These are phyloP conservation scores for Phasia obesa DNA, from an alignment of 2,888 invertebrate species.

Conservation along the genomic window DNA sequence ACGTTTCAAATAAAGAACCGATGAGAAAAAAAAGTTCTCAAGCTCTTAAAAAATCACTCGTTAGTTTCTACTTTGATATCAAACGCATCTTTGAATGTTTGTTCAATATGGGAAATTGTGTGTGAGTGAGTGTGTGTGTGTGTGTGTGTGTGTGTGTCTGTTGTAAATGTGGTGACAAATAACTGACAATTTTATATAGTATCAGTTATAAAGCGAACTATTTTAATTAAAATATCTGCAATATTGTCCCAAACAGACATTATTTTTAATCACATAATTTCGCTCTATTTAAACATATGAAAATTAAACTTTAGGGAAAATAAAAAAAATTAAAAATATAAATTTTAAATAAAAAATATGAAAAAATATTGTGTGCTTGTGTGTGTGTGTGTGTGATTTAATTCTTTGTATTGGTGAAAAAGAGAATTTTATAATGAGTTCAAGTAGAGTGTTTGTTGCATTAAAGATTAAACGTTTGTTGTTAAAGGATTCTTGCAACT, in stretches of 20 bases:
- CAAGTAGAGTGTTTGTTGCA: too few species aligned
- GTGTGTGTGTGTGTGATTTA: too few species aligned
- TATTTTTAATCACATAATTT: neutral
- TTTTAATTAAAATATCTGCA: constrained; percentile 2
- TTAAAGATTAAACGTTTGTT: too few species aligned
- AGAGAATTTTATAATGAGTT: neutral
- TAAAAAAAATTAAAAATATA: neutral
- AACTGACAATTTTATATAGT: neutral
- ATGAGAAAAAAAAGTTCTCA: too few species aligned
- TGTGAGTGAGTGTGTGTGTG: too few species aligned
- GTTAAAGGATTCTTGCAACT: neutral
- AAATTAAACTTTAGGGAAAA: neutral
- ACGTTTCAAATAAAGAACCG: too few species aligned
- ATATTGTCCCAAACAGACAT: neutral
- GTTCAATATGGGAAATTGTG: too few species aligned
- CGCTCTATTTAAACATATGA: neutral
- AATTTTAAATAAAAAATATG: neutral
- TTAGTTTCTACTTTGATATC: too few species aligned
- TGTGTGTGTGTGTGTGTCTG: neutral
- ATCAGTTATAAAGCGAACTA: neutral
- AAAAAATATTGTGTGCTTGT: too few species aligned
- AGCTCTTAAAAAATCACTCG: too few species aligned
- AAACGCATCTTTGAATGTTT: too few species aligned
- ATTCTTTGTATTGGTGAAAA: neutral
- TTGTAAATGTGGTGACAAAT: neutral